phyloP scores from a whole-genome alignment of 2,113 vertebrate species.

The Uropsilus gracilis region DNA sequence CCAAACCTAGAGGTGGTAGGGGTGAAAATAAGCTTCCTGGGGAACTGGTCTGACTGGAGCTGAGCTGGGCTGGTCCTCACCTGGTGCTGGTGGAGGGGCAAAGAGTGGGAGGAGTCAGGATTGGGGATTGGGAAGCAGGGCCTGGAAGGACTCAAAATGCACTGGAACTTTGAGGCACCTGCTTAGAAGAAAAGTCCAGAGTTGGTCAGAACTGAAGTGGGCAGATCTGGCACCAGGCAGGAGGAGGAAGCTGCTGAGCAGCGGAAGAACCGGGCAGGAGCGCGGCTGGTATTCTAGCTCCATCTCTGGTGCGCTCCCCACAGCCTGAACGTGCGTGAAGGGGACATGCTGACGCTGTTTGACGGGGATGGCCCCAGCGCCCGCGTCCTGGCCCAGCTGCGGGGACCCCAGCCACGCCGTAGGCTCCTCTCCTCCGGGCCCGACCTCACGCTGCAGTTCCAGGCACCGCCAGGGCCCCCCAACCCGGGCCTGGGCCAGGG shows the following conservation, averaged over 20 bases:
- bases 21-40: background rate
- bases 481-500: slow-evolving; percentile 92
- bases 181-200: background rate
- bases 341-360: slow-evolving; percentile 92
- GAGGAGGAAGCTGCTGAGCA: no score
- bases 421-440: slow-evolving; percentile 92
- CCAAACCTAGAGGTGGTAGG: accelerated
- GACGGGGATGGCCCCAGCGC: slow-evolving; percentile 92
- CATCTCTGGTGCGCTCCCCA: background rate
- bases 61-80: background rate
- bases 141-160: background rate
- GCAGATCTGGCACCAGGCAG: no score
- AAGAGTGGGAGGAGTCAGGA: background rate
- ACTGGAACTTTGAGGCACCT: background rate
- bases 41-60: background rate
- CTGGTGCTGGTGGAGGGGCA: background rate
- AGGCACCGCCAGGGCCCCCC: slow-evolving; percentile 91
- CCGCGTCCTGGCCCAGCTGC: slow-evolving; percentile 92
- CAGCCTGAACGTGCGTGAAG: slow-evolving; percentile 94
- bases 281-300: accelerated
- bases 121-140: background rate
- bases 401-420: slow-evolving; percentile 92
- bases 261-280: no score
- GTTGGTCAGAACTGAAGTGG: background rate
- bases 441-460: slow-evolving; percentile 94